Percentiles rank a stretch among this genome's conserved stretches.
phyloP scores from a whole-genome alignment of 2,797 vertebrate species.

The Spizella passerina region DNA sequence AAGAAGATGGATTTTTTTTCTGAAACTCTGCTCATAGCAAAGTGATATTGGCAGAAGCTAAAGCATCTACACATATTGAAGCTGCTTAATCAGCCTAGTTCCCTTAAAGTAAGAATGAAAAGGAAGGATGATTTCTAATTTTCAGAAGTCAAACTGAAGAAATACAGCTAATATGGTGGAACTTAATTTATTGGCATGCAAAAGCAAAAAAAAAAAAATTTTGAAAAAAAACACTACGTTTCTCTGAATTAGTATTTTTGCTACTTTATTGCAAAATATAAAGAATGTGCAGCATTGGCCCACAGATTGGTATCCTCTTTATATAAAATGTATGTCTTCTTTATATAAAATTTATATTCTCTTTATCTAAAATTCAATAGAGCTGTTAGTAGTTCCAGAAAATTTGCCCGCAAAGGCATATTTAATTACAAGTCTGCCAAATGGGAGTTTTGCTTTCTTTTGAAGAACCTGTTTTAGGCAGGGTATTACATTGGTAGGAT shows the following conservation, averaged over 20 bases:
- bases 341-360: slow-evolving; percentile 3
- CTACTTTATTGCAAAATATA: neutral
- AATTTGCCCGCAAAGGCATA: neutral
- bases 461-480: neutral
- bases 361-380: slow-evolving; percentile 43
- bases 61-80: neutral
- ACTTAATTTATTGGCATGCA: neutral
- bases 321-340: neutral
- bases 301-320: neutral
- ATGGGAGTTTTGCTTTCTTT: neutral
- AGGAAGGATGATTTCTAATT: neutral
- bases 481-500: neutral
- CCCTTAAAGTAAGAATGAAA: neutral
- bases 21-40: neutral
- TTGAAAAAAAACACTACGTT: neutral
- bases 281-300: neutral
- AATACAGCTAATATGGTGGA: neutral
- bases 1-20: neutral
- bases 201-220: neutral
- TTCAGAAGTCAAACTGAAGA: neutral
- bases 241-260: neutral
- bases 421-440: slow-evolving; percentile 14
- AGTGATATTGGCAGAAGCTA: neutral
- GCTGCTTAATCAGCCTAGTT: neutral
- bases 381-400: neutral